Conservation (phyloP, 1,140 invertebrate genomes). For the Dryas iulia region DNA sequence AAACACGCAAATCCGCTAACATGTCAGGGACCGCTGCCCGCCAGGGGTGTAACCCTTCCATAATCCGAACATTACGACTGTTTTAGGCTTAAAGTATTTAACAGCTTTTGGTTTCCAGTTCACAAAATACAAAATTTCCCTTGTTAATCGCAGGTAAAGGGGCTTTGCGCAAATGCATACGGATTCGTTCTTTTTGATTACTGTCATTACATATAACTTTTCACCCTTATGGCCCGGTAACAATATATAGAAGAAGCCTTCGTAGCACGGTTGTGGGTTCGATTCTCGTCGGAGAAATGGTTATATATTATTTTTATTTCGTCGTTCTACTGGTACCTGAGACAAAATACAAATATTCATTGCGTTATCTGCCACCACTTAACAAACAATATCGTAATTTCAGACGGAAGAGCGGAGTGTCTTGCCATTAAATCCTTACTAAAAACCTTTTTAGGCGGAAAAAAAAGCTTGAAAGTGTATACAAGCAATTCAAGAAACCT, state of each 20-base stretch:
- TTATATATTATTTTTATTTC: too few relatives aligned
- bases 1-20: background rate
- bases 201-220: background rate
- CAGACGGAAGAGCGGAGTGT: too few relatives aligned
- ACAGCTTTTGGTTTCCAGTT: background rate
- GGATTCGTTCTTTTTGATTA: background rate
- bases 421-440: too few relatives aligned
- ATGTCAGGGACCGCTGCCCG: background rate
- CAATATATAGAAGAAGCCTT: too few relatives aligned
- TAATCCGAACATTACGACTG: slow-evolving; percentile 3
- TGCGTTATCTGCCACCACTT: too few relatives aligned
- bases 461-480: too few relatives aligned
- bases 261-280: background rate
- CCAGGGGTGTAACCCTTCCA: slow-evolving; percentile 1
- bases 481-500: too few relatives aligned
- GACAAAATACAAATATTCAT: too few relatives aligned
- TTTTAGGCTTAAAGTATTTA: slow-evolving; percentile 1
- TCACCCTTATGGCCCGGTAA: background rate
- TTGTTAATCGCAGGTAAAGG: background rate
- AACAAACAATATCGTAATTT: too few relatives aligned
- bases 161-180: background rate
- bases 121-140: background rate
- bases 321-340: too few relatives aligned
- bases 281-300: background rate
- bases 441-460: too few relatives aligned